phyloP scores from a whole-genome alignment of 1,140 invertebrate genomes.

The Drosophila bifasciata region DNA sequence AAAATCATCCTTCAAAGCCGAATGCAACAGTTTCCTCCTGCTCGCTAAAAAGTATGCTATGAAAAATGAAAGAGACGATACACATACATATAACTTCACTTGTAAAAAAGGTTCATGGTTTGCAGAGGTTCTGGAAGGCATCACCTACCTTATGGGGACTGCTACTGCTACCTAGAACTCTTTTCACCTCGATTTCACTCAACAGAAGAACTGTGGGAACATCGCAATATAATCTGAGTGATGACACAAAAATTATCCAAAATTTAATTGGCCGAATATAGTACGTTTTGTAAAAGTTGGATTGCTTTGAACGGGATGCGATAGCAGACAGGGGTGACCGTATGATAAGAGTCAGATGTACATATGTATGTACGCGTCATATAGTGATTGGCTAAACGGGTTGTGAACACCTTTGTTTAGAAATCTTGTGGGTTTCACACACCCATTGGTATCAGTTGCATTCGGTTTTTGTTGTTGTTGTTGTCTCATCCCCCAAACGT shows the following conservation, averaged over 20 bases:
- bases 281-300: too few species aligned
- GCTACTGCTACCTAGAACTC: too few species aligned
- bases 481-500: constrained; percentile 1
- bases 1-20: constrained; percentile 3
- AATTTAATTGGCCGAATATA: too few species aligned
- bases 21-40: constrained; percentile 37
- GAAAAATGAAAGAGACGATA: not conserved
- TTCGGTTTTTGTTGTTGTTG: constrained; percentile 6
- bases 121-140: too few species aligned
- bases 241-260: too few species aligned
- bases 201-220: too few species aligned
- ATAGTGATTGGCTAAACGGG: constrained; percentile 5
- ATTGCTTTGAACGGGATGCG: too few species aligned
- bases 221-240: not conserved
- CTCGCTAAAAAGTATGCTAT: constrained; percentile 23
- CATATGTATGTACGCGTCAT: too few species aligned
- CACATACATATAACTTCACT: not conserved
- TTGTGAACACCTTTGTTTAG: not conserved
- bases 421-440: not conserved
- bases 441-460: constrained; percentile 31
- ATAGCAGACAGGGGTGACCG: too few species aligned
- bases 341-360: too few species aligned
- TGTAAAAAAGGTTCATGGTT: not conserved
- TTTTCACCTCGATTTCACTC: too few species aligned
- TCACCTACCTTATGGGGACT: too few species aligned